Base-by-base conservation (phyloP, 1,140 invertebrate species). In the Radopholus similis region DNA sequence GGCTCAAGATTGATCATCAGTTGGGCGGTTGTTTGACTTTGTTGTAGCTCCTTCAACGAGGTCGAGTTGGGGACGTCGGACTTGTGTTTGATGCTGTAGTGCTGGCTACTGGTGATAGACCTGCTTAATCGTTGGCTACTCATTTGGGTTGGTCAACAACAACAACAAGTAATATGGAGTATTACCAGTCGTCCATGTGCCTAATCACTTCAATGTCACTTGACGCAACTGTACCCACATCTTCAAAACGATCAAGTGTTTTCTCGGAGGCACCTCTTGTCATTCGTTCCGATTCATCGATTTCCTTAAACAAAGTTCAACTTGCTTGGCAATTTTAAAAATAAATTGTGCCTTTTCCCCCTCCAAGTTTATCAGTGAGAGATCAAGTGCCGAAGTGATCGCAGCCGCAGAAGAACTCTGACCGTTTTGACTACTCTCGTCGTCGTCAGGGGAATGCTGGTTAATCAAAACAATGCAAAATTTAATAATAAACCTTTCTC, bases 181-280 rank as follows among this genome's bases (percentile, higher is more conserved):
- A 15, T 47, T n/a, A 76, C 74, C 74, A 76, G 28, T 76, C 77
- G 47, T 76, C 74, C 26, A 72, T 47, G 32, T 79, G 69, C 23
- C 59, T 58, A 53, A 76, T 69, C 18, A 76, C 66, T 54, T 76
- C 74, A 71, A 76, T 76, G 51, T 76, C 74, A 23, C 74, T 76
- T 18, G 74, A 76, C 1, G 73, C 74, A 37, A 76, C 60, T 5
- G 74, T 76, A 13, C 42, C 15, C 5, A 59, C 73, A 11, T 79
- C 73, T 44, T 75, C 73, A 40, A 62, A 62, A 23, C 59, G 40
- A 23, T 62, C 59, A 35, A 62, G 49, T 13, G 59, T 62, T 62
- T 42, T 51, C 34, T 62, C 59, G 0, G 59, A 62, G 2, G 59
- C 26, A 5, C 28, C 26, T 34, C n/a, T 21, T 34, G 23, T 11